A percentile compares a stretch with the other conserved stretches of the same genome.
phyloP scores from a whole-genome alignment of 2,113 vertebrate genomes.

The Rhagologus leucostigma region DNA sequence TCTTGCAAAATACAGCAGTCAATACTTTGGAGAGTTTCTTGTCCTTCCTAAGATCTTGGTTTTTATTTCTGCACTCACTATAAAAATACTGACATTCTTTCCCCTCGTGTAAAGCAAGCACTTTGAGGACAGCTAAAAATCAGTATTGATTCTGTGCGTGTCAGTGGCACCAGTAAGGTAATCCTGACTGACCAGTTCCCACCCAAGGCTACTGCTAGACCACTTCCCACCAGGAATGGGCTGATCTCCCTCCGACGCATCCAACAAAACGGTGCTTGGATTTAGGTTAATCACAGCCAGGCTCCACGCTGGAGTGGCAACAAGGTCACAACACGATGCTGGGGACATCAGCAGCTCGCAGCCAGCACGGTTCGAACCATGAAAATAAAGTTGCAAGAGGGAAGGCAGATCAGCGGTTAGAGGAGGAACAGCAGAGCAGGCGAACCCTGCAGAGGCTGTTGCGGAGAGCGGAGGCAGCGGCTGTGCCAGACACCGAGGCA shows the following conservation, averaged over 20 bases:
- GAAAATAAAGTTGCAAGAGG: not conserved
- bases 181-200: not conserved
- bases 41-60: not conserved
- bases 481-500: not conserved
- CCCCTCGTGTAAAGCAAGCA: not conserved
- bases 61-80: not conserved
- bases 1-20: not conserved
- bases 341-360: not conserved
- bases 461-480: not conserved
- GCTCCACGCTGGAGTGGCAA: not conserved
- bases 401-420: rapidly evolving
- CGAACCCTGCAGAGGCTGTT: not conserved
- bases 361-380: rapidly evolving
- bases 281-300: not conserved
- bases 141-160: not conserved
- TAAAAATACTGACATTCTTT: not conserved
- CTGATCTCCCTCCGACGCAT: rapidly evolving
- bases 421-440: not conserved
- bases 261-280: not conserved
- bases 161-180: not conserved
- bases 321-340: not conserved
- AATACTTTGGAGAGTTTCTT: not conserved
- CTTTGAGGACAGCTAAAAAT: not conserved
- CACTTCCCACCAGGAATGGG: not conserved
- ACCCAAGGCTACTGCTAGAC: not conserved